phyloP scores from a whole-genome alignment of 2,113 vertebrate species.

The Cnemophilus loriae region DNA sequence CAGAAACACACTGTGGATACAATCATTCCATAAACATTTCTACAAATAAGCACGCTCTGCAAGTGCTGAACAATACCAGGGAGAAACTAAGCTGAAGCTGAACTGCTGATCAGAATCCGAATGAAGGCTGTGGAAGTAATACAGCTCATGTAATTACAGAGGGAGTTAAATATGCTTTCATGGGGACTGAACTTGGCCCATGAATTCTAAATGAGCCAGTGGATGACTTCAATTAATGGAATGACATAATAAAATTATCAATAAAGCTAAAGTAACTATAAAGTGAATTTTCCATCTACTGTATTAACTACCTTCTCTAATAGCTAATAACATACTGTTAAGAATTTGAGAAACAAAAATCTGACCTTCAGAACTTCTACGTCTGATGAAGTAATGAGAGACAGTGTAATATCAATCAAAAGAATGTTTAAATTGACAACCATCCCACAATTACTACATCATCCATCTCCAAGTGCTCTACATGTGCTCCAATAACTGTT shows the following conservation, averaged over 20 bases:
- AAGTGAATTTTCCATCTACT: neutral
- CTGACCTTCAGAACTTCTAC: neutral
- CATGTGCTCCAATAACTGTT: neutral
- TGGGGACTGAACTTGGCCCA: neutral
- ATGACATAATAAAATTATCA: conserved; percentile 26
- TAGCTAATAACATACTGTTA: neutral
- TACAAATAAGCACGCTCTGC: neutral
- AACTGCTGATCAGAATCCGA: conserved; percentile 15
- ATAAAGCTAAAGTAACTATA: neutral
- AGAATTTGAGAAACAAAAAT: neutral
- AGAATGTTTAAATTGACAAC: neutral
- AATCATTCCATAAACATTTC: neutral
- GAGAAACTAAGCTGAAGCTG: neutral
- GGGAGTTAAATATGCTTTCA: neutral
- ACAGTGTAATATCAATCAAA: neutral
- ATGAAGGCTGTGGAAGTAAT: neutral
- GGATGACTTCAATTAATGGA: conserved; percentile 25
- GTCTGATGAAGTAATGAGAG: neutral
- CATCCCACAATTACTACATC: neutral
- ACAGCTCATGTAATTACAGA: neutral
- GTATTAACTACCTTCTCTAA: neutral
- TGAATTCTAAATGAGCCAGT: conserved; percentile 39
- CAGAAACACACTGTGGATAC: neutral
- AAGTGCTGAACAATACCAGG: neutral
- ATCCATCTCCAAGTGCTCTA: neutral